phyloP scores from a whole-genome alignment of 2,888 invertebrate genomes.

The Conops quadrifasciatus region DNA sequence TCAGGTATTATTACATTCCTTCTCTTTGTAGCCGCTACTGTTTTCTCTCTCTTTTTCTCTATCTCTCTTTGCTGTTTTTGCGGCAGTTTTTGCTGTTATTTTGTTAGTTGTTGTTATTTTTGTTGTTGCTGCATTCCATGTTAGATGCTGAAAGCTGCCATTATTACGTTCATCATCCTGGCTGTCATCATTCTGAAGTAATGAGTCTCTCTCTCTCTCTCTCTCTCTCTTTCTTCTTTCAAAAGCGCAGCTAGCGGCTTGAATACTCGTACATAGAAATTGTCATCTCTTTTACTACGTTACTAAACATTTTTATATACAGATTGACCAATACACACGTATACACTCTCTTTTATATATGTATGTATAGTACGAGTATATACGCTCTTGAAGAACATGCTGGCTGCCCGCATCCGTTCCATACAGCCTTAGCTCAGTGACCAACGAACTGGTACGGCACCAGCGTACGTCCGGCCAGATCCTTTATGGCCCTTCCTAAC shows the following conservation, averaged over 20 bases:
- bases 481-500: background rate
- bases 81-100: too few species aligned
- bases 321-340: too few species aligned
- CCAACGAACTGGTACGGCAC: background rate
- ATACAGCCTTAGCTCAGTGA: background rate
- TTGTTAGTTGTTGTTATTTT: background rate
- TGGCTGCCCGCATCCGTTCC: slow-evolving; percentile 12
- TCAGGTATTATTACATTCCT: too few species aligned
- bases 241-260: background rate
- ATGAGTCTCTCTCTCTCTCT: slow-evolving; percentile 9
- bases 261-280: too few species aligned
- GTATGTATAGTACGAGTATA: too few species aligned
- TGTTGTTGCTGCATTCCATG: background rate
- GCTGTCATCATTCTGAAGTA: slow-evolving; percentile 20
- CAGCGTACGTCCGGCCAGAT: too few species aligned
- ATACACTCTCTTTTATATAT: too few species aligned
- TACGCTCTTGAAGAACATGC: background rate
- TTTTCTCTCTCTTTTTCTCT: background rate
- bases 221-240: background rate
- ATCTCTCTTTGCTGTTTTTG: too few species aligned
- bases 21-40: background rate
- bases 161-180: slow-evolving; percentile 31
- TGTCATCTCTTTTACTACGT: slow-evolving; percentile 16
- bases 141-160: slow-evolving; percentile 21
- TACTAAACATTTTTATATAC: background rate